phyloP scores from a whole-genome alignment of 2,113 vertebrate species.

The Cairina moschata region DNA sequence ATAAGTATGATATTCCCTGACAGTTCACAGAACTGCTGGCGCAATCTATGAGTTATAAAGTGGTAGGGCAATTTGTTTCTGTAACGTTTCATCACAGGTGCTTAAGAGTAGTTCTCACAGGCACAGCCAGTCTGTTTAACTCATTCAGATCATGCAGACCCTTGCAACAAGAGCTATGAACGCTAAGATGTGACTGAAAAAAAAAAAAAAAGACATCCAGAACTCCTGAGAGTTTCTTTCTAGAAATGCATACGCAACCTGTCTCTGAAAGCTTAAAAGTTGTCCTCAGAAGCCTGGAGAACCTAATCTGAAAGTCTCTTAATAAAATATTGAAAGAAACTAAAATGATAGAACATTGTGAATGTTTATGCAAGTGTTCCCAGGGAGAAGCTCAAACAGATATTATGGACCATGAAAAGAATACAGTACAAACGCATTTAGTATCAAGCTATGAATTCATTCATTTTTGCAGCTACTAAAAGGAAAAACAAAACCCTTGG shows the following conservation, averaged over 20 bases:
- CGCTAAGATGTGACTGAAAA: neutral
- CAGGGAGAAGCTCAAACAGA: neutral
- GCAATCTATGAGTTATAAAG: neutral
- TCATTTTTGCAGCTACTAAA: neutral
- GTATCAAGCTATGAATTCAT: neutral
- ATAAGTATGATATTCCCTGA: neutral
- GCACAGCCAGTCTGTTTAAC: neutral
- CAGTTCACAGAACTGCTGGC: neutral
- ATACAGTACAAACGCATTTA: rapidly evolving
- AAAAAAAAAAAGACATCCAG: too few relatives aligned
- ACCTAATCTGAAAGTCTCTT: neutral
- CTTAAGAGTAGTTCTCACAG: neutral
- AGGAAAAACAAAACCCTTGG: neutral
- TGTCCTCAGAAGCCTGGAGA: neutral
- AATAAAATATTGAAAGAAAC: neutral
- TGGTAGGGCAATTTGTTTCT: neutral
- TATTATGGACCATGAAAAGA: neutral
- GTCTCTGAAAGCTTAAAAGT: neutral
- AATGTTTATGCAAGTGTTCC: neutral
- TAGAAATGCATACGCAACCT: neutral
- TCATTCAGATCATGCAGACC: neutral
- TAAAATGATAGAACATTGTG: rapidly evolving
- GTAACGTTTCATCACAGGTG: neutral
- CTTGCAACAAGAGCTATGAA: neutral
- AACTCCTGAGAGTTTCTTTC: neutral